Base-by-base conservation (phyloP, 2,888 invertebrate genomes). In the Drosophila subquinaria region DNA sequence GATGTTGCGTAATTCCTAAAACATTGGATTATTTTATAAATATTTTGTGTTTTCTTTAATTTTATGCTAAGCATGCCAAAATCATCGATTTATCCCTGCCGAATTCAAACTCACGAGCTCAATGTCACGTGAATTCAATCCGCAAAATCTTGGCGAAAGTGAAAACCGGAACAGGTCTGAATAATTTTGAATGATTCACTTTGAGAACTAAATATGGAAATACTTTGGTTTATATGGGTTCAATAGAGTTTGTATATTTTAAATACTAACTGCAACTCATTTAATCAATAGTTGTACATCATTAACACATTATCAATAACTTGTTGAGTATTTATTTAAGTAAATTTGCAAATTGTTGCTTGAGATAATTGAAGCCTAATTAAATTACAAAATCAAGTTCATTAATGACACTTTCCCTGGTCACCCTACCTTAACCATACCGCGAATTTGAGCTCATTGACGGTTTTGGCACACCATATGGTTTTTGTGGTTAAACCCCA, bases 401-500 rank as follows among this genome's bases (percentile, higher is more conserved):
- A 50, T 35, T 35, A 50, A 48, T 30, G 15, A 48, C 11, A 33
- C 10, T 5, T 4, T 5, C 17, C 4, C 10, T 11, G 47, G 4
- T 10, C 30, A 30, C 51, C n/a, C 23, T 6, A 48, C 9, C 9
- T n/a, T 0, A 36, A n/a, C 8, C 8, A 6, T 13, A 9, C 27
- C 9, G 9, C 6, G 3, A 30, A 15, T 4, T 27, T 3, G 1
- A 27, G 27, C n/a, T n/a, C n/a, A 47, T 36, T 52, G n/a, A 1
- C 13, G 20, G 20, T 38, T 13, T 17, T 27, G 23, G 13, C 17
- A 61, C 23, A 35, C 45, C 17, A 40, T 38, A 30, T 30, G 17
- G 36, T 23, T 36, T 56, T 51, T 42, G 62, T 10, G 53, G 40
- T 38, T 57, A 20, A 48, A 40, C 63, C 82, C 15, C 69, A 45